Evolutionary conservation across 2,888 invertebrate genomes (phyloP).

Genomic region (Lydus trimaculatus): DNA sequence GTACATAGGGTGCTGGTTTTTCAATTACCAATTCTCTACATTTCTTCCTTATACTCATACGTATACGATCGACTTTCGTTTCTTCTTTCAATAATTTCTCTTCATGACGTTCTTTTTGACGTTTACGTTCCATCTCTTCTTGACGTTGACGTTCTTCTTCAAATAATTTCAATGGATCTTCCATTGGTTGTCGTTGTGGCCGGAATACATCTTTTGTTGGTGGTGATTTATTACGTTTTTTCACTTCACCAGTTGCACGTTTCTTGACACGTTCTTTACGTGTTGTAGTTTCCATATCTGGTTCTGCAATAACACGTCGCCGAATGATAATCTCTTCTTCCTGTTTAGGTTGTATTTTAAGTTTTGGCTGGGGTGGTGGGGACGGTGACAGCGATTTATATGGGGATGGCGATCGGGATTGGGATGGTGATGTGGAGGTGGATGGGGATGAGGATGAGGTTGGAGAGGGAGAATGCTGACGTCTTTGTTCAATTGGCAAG

Average conservation of each 20-base stretch:
- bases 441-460: slow-evolving; percentile 34
- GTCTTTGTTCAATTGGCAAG: slow-evolving; percentile 40
- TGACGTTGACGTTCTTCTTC: slow-evolving; percentile 49
- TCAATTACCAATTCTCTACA: slow-evolving; percentile 53
- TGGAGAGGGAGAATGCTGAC: slow-evolving; percentile 34
- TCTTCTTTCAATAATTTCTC: slow-evolving; percentile 55
- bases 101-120: slow-evolving; percentile 51
- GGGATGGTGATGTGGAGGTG: slow-evolving; percentile 10
- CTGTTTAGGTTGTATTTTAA: slow-evolving; percentile 40
- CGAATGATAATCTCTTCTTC: slow-evolving; percentile 53
- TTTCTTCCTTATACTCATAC: slow-evolving; percentile 55
- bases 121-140: slow-evolving; percentile 55
- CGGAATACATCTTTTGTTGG: slow-evolving; percentile 45
- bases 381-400: slow-evolving; percentile 17
- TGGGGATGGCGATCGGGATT: not conserved
- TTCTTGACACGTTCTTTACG: slow-evolving; percentile 52
- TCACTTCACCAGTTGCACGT: slow-evolving; percentile 39
- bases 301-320: slow-evolving; percentile 51
- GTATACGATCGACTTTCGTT: slow-evolving; percentile 51
- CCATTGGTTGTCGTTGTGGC: slow-evolving; percentile 46
- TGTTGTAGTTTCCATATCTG: slow-evolving; percentile 40
- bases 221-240: slow-evolving; percentile 37
- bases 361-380: slow-evolving; percentile 38
- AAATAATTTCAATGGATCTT: slow-evolving; percentile 49
- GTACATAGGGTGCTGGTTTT: slow-evolving; percentile 52